A percentile compares a stretch with the other conserved stretches of the same genome.
Conservation (phyloP, 2,888 invertebrate genomes). For the Andricus quercusramuli region DNA sequence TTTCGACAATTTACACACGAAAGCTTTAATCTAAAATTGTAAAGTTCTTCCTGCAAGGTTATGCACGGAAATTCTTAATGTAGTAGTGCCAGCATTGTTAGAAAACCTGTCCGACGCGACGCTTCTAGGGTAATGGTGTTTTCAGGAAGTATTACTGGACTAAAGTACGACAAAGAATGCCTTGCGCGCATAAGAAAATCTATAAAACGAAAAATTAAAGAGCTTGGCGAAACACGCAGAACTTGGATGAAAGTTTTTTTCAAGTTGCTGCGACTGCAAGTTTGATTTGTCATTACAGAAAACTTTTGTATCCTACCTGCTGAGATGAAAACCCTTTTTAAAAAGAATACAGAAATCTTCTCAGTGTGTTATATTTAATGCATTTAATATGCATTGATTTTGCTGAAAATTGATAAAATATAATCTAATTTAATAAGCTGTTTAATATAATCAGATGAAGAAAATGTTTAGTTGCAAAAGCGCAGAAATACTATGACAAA, state of each 20-base stretch:
- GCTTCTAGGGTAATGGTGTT: background rate
- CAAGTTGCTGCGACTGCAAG: background rate
- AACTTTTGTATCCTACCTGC: conserved; percentile 9
- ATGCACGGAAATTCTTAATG: conserved; percentile 10
- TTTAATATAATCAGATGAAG: no score
- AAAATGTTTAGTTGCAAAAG: no score
- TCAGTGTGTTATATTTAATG: no score
- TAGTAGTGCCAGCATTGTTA: background rate
- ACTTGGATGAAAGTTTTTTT: background rate
- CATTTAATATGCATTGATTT: no score
- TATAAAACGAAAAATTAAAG: conserved; percentile 34
- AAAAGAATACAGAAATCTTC: no score
- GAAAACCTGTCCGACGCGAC: background rate
- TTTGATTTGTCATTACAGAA: conserved; percentile 17
- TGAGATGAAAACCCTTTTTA: background rate
- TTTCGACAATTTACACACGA: background rate
- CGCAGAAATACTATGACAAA: no score
- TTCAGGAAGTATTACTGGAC: conserved; percentile 9
- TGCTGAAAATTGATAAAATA: no score
- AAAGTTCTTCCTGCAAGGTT: background rate
- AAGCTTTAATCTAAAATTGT: background rate
- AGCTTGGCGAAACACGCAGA: conserved; percentile 9
- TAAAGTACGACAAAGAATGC: conserved; percentile 15
- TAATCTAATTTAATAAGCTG: no score
- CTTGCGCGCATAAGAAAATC: background rate